Base-by-base conservation (phyloP, 2,797 vertebrate genomes). In the Siniperca undulata region DNA sequence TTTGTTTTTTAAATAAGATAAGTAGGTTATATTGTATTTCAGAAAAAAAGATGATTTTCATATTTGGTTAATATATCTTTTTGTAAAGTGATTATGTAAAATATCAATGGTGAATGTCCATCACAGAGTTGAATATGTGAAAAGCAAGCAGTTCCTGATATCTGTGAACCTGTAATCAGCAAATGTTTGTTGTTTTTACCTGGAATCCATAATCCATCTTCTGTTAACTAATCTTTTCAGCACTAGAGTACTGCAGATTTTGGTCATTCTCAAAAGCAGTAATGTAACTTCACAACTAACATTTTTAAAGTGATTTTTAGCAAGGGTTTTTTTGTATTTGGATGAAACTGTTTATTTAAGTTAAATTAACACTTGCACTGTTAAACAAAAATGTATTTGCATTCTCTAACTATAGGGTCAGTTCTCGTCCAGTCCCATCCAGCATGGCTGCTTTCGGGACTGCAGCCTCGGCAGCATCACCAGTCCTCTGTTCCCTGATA, bases 391-490 rank as follows among this genome's bases (percentile, higher is more conserved):
- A 55, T 69, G 3, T 19, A 30, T 67, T 60, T 84, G 7, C 3
- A 16, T 64, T 85, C 12, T 61, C 12, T 16, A 14, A 77, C 59
- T 50, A 4, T 48, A 99, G 98, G 97, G 97, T 60, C 98, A 99
- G 69, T 98, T 99, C 94, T 99, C 99, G 0, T 99, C 98, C 64
- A 99, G 99, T 88, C 99, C 99, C 67, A 98, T 99, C 92, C 96
- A 96, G 82, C 96, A 96, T 46, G 96, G 96, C 75, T 91, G 92
- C 90, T 60, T 94, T 86, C 96, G 97, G 86, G 94, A 96, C 56
- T 97, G 96, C 77, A 99, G 98, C 88, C 94, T 99, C 24, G 98
- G 97, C 80, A 98, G 97, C 86, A 86, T 96, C 40, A 86, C 94
- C 36, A 99, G 97, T 78, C 97, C 98, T 19, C 82, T 96, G 0